phyloP scores from a whole-genome alignment of 2,797 vertebrate species.

The Hirundo rustica region DNA sequence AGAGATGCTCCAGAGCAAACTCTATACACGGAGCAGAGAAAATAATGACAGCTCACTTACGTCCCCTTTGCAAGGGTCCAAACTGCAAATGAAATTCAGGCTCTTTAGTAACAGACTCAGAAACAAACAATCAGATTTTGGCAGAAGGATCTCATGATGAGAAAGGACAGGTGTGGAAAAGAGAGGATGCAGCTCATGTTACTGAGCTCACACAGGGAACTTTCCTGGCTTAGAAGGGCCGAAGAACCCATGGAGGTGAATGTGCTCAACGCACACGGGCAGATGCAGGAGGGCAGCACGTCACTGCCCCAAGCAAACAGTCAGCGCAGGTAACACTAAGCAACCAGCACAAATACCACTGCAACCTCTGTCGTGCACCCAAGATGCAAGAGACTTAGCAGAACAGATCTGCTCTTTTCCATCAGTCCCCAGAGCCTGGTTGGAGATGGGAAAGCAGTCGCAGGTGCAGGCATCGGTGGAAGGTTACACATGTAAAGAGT shows the following conservation, averaged over 20 bases:
- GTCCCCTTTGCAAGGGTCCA: background rate
- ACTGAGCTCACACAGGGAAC: background rate
- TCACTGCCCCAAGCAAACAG: background rate
- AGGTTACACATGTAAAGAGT: background rate
- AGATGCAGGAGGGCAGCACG: background rate
- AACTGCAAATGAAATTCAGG: background rate
- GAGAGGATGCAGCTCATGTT: background rate
- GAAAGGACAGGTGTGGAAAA: background rate
- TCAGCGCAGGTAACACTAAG: background rate
- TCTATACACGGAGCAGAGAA: background rate
- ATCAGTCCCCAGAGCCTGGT: rapidly evolving
- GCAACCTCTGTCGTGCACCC: background rate
- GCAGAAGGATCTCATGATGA: background rate
- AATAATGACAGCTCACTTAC: background rate
- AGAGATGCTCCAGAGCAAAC: background rate
- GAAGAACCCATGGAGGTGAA: background rate
- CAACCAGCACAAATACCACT: background rate
- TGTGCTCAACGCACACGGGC: rapidly evolving
- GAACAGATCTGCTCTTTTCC: background rate
- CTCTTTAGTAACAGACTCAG: background rate
- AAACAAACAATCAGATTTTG: background rate
- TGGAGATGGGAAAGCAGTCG: background rate
- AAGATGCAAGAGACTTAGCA: background rate
- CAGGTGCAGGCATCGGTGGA: background rate
- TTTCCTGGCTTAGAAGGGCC: background rate